Evolutionary conservation across 1,140 invertebrate species (phyloP).

Genomic region (Zophobas morio): DNA sequence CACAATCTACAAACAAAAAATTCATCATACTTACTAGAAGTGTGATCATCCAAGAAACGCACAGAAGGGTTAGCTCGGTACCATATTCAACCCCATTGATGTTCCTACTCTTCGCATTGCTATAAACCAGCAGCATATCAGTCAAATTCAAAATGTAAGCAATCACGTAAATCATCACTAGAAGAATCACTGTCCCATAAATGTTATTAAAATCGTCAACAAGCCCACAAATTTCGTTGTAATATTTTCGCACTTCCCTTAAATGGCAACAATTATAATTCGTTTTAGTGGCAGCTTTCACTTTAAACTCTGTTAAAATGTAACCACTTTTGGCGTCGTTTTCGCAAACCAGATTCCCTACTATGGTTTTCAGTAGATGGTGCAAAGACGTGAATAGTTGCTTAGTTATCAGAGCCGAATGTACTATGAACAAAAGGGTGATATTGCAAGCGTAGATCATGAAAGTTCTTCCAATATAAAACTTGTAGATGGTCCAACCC

Average conservation of each 20-base stretch:
- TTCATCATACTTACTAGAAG: background rate
- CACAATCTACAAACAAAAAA: background rate
- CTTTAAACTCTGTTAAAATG: background rate
- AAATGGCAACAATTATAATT: background rate
- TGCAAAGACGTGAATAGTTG: background rate
- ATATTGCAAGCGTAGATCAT: background rate
- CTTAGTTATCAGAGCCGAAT: conserved; percentile 6
- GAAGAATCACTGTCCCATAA: background rate
- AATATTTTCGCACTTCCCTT: background rate
- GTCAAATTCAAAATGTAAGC: conserved; percentile 9
- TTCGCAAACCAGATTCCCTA: background rate
- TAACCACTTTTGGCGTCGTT: background rate
- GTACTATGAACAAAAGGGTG: background rate
- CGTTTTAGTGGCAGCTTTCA: background rate
- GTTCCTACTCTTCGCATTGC: background rate
- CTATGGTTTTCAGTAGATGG: background rate
- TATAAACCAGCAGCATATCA: background rate
- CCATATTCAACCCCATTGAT: background rate
- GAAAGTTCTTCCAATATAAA: conserved; percentile 6
- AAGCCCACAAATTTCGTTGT: conserved; percentile 6
- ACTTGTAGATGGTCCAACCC: background rate
- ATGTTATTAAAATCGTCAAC: conserved; percentile 6
- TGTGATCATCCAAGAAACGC: conserved; percentile 7
- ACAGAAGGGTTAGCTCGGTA: background rate
- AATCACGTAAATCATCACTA: background rate